phyloP scores from a whole-genome alignment of 2,797 vertebrate genomes.

The Neoniphon sammara region DNA sequence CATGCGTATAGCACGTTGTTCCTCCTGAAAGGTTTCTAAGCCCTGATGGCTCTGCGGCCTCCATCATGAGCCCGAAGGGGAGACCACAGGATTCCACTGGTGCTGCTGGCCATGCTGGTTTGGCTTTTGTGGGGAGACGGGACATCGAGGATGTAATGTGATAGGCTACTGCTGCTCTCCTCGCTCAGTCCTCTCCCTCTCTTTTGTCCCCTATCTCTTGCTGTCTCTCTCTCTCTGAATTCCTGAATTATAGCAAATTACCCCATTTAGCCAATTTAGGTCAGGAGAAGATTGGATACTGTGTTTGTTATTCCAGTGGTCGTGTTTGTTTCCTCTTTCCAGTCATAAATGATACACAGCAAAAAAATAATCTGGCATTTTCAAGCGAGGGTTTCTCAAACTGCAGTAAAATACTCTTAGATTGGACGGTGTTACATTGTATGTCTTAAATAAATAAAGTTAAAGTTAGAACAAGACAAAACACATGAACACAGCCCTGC shows the following conservation, averaged over 20 bases:
- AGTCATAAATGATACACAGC: constrained; percentile 36
- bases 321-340: constrained; percentile 52
- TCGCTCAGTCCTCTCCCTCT: constrained; percentile 6
- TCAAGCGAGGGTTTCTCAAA: constrained; percentile 28
- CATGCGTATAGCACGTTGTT: constrained; percentile 47
- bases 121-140: constrained; percentile 68
- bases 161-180: constrained; percentile 49
- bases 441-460: constrained; percentile 59
- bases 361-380: constrained; percentile 26
- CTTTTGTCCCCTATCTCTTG: not conserved
- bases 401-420: constrained; percentile 30
- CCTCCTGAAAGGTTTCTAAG: constrained; percentile 26
- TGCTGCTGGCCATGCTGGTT: constrained; percentile 72
- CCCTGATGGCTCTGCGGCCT: constrained; percentile 40
- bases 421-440: constrained; percentile 24
- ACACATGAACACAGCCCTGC: constrained; percentile 29
- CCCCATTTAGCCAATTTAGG: constrained; percentile 60
- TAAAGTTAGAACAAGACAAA: constrained; percentile 35
- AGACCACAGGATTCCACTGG: constrained; percentile 67
- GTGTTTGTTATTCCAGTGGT: constrained; percentile 53
- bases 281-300: constrained; percentile 33
- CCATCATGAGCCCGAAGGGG: constrained; percentile 55
- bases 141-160: constrained; percentile 61
- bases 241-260: constrained; percentile 65
- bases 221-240: constrained; percentile 23